Evolutionary conservation across 2,797 vertebrate species (phyloP), one percentile per base, ranked within the genome.

Genomic region (Danio kyathit): DNA sequence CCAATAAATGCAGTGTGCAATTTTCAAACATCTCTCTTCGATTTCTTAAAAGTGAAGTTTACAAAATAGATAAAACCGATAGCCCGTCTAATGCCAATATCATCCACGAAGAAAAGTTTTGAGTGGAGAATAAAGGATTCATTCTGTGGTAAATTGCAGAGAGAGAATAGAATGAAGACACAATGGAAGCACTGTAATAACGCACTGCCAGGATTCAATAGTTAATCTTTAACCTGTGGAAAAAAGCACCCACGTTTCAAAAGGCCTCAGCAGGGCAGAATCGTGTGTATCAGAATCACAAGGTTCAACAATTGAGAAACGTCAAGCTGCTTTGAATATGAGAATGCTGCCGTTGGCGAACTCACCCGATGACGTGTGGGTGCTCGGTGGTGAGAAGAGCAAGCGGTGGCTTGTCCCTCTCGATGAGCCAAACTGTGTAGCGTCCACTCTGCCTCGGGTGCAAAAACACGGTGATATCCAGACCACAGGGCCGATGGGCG

Each of bases 391-490:
- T 93, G 84, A 95, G 90, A 82, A 94, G 90, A 60, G 88, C 81
- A 9, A 90, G 84, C 0, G 92, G 92, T 0, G 83, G 82, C 87
- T 94, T 92, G 88, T 94, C 93, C 59, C 94, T 87, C 89, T 93
- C 92, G 54, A 92, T 90, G 19, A 94, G 91, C 92, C 92, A 92
- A 72, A 94, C 89, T 48, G 92, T 94, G 87, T 95, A 95, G 11
- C 88, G 90, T 0, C 94, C 94, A 3, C 88, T 94, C 84, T 93
- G 93, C 82, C 86, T 89, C 6, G 93, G 94, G 82, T 95, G 93
- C 29, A 95, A 88, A 88, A 94, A 94, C 67, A 95, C 85, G 0
- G 92, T 91, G 92, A 95, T 88, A 85, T 94, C 94, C 82, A 95
- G 86, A 78, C 90, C 91, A 29, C 94, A 95, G 49, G 85, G 80